phyloP scores from a whole-genome alignment of 2,888 invertebrate species.

The Pocota personata region DNA sequence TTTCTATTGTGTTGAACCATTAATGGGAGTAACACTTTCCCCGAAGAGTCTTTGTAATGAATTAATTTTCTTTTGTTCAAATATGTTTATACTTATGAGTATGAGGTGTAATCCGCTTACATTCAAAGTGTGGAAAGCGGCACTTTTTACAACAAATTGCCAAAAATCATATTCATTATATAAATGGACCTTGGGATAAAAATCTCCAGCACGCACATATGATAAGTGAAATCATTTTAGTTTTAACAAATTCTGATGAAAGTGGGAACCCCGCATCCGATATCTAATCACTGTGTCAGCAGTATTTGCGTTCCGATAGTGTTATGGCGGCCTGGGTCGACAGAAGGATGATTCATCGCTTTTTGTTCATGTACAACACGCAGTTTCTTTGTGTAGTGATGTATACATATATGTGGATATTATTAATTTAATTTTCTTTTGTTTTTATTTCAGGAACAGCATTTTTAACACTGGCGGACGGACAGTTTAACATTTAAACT shows the following conservation, averaged over 20 bases:
- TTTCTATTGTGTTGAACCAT: background rate
- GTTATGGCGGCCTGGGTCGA: background rate
- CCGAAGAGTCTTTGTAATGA: background rate
- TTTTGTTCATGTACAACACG: conserved; percentile 2
- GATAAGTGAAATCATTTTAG: background rate
- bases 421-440: conserved; percentile 38
- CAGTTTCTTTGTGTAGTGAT: conserved; percentile 12
- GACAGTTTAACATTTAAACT: conserved; percentile 54
- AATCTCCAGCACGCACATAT: background rate
- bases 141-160: background rate
- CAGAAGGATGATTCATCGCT: conserved; percentile 34
- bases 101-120: background rate
- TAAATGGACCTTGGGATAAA: background rate
- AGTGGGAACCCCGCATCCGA: conserved; percentile 27
- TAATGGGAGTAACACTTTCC: background rate
- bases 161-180: background rate
- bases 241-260: conserved; percentile 5
- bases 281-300: conserved; percentile 54
- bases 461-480: conserved; percentile 63
- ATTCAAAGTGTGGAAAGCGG: background rate
- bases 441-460: conserved; percentile 38
- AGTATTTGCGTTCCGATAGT: conserved; percentile 21
- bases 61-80: background rate
- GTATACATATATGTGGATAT: background rate
- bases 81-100: background rate